These are phyloP conservation scores for Lathamus discolor DNA, from an alignment of 2,113 vertebrate genomes.

Conservation along the genomic window DNA sequence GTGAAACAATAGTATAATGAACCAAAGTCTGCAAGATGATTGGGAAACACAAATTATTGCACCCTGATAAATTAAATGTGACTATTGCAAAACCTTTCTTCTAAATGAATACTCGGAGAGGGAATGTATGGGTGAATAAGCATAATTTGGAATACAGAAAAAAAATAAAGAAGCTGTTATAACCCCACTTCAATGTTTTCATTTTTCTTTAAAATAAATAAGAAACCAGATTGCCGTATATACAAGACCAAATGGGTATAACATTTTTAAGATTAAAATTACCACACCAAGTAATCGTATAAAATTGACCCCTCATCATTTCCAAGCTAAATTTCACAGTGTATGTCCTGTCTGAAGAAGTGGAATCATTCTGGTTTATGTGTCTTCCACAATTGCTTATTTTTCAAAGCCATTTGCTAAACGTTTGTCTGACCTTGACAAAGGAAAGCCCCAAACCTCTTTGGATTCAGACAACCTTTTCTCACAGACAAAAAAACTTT, in stretches of 20 bases:
- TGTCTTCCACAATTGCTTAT: neutral
- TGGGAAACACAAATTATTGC: constrained; percentile 99
- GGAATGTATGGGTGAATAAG: constrained; percentile 76
- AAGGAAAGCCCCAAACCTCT: neutral
- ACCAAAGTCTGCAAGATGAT: constrained; percentile 99
- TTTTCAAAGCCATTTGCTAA: neutral
- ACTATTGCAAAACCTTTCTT: constrained; percentile 80
- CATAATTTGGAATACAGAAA: constrained; percentile 77
- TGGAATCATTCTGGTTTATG: neutral
- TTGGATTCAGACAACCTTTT: neutral
- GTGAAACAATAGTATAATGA: constrained; percentile 99
- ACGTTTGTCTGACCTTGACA: neutral
- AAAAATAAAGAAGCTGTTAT: constrained; percentile 70
- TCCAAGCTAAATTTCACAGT: neutral
- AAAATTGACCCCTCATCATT: neutral
- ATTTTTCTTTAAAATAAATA: constrained; percentile 61
- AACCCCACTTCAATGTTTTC: constrained; percentile 10
- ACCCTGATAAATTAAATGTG: constrained; percentile 87
- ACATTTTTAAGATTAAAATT: neutral
- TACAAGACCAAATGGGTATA: neutral
- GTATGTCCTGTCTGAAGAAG: neutral
- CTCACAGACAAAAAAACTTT: neutral
- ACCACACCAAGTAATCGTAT: neutral
- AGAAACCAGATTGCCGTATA: neutral
- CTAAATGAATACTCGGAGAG: constrained; percentile 77